Base-by-base conservation (phyloP, 2,113 vertebrate species). In the Indri indri region DNA sequence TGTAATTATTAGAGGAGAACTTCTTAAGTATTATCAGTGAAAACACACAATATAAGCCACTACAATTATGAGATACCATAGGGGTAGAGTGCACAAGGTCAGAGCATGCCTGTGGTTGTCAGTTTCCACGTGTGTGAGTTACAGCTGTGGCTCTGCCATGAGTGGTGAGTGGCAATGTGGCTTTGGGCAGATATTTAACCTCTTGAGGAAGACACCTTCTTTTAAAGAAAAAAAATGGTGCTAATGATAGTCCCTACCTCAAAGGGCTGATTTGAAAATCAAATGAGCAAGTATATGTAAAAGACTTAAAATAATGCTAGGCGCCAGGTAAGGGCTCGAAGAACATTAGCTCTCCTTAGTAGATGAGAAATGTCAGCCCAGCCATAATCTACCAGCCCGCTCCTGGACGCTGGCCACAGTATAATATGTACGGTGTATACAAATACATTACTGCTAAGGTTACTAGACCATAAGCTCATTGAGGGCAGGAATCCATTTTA, bases 31-130 rank as follows among this genome's bases (percentile, higher is more conserved):
- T 68, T 12, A 87, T 30, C 47, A 40, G 34, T 16, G 50, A 87
- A 88, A 70, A 63, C 65, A 52, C 0, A 0, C 8, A 23, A 16
- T 0, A 32, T 37, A 42, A 80, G 22, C 25, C 20, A 18, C 54
- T 42, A 11, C 2, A 23, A n/a, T 20, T 54, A 88, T 14, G 11
- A n/a, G 37, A 5, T n/a, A 59, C 6, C 1, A 0, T 0, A 14
- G 61, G 63, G 22, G 22, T 2, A 14, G 17, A 30, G 30, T 8
- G 11, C 37, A 54, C 34, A 73, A 47, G 52, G 40, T 18, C 45
- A 27, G 71, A 74, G 68, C 37, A 34, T 0, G 0, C 9, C 14
- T 5, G 5, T n/a, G n/a, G 61, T 32, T 23, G 22, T 91, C 22
- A 22, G 32, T n/a, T 59, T 17, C 68, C 45, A 8, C 8, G n/a